These are phyloP conservation scores for Corapipo altera DNA, from an alignment of 2,113 vertebrate species.

Conservation along the genomic window DNA sequence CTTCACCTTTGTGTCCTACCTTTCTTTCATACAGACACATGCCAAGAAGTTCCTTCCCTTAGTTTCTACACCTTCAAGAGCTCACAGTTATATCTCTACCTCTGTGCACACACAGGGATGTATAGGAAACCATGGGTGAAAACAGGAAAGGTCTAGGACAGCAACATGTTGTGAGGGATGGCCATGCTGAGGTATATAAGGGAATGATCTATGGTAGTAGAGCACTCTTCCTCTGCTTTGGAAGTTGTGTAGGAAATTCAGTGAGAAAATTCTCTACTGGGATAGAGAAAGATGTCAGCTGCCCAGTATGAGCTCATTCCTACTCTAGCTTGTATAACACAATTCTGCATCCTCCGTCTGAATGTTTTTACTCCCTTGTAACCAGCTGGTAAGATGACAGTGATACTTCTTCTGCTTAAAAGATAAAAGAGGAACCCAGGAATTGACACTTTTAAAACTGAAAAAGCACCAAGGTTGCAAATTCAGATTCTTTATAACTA, in stretches of 20 bases:
- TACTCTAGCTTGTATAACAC: neutral
- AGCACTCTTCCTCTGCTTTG: neutral
- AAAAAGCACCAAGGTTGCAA: neutral
- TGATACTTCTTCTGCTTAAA: neutral
- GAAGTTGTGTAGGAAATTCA: neutral
- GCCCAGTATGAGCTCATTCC: neutral
- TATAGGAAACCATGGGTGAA: neutral
- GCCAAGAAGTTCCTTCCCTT: neutral
- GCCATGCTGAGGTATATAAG: neutral
- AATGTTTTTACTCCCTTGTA: neutral
- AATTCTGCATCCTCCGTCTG: neutral
- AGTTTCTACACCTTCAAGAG: neutral
- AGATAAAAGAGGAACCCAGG: neutral
- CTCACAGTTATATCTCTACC: neutral
- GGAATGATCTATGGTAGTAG: neutral
- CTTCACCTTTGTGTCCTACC: neutral
- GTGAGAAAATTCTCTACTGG: neutral
- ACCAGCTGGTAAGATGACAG: neutral
- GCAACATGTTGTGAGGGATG: neutral
- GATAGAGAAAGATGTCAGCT: neutral
- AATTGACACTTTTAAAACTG: neutral
- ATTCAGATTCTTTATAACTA: neutral
- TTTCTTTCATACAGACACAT: neutral
- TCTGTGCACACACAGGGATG: neutral
- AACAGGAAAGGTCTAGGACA: neutral